Percentiles rank a stretch among this genome's conserved stretches.
Conservation (phyloP, 2,797 vertebrate species). For the Pseudochaenichthys georgianus region DNA sequence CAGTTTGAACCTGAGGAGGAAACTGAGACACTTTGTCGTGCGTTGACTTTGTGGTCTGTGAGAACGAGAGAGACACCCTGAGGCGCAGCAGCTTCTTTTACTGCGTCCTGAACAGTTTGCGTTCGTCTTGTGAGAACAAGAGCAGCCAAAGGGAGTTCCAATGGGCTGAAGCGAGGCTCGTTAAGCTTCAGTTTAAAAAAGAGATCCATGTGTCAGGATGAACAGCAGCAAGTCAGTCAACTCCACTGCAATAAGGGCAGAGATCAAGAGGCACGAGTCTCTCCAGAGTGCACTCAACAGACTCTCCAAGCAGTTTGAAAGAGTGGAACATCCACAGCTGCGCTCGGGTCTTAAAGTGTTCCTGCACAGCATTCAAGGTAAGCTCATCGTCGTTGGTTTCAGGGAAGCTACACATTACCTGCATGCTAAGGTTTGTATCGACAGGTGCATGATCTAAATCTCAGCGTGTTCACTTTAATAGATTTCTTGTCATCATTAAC, state of each 20-base stretch:
- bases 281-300: constrained; percentile 85
- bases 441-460: neutral
- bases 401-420: neutral
- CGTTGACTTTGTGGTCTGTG: constrained; percentile 70
- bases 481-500: neutral
- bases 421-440: neutral
- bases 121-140: constrained; percentile 42
- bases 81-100: constrained; percentile 25
- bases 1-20: constrained; percentile 78
- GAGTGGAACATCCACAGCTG: constrained; percentile 85
- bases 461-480: neutral
- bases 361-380: constrained; percentile 89
- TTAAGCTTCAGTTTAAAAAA: constrained; percentile 44
- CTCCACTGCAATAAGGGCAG: constrained; percentile 87
- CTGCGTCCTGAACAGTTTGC: constrained; percentile 16
- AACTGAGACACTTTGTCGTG: constrained; percentile 66
- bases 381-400: constrained; percentile 46
- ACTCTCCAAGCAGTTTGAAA: constrained; percentile 87
- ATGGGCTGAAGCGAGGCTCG: constrained; percentile 76
- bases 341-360: constrained; percentile 86
- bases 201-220: constrained; percentile 77
- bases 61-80: constrained; percentile 31
- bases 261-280: constrained; percentile 88
- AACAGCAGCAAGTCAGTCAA: constrained; percentile 79
- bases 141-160: constrained; percentile 53